These are phyloP conservation scores for Ficedula albicollis DNA, from an alignment of 2,797 vertebrate genomes.

Conservation along the genomic window DNA sequence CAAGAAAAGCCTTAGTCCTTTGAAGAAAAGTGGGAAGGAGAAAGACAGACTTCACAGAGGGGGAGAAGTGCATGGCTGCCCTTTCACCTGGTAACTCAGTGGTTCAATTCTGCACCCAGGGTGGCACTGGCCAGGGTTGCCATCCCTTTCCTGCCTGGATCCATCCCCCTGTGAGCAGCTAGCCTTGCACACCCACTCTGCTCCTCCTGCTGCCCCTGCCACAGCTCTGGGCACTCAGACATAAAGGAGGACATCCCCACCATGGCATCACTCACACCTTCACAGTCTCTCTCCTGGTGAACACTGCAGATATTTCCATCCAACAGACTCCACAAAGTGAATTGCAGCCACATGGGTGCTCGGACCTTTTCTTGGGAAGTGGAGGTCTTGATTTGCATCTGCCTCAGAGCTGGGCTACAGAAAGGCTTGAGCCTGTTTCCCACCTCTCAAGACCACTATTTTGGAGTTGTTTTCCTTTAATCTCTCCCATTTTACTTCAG, in stretches of 20 bases:
- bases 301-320: not conserved
- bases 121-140: not conserved
- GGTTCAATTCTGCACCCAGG: rapidly evolving
- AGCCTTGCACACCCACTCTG: not conserved
- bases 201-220: not conserved
- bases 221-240: rapidly evolving
- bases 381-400: not conserved
- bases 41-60: not conserved
- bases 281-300: not conserved
- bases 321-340: not conserved
- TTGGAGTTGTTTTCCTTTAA: not conserved
- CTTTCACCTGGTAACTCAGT: not conserved
- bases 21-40: not conserved
- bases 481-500: not conserved
- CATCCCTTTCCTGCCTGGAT: not conserved
- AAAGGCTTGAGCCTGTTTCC: not conserved
- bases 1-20: not conserved
- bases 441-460: not conserved
- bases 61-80: not conserved
- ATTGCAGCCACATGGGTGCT: rapidly evolving
- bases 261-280: not conserved
- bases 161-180: not conserved
- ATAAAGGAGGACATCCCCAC: not conserved
- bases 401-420: rapidly evolving
- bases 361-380: not conserved